Conservation (phyloP, 30 jellyfish, hydroid and myxozoan genomes). For the Hydractinia echinata region DNA sequence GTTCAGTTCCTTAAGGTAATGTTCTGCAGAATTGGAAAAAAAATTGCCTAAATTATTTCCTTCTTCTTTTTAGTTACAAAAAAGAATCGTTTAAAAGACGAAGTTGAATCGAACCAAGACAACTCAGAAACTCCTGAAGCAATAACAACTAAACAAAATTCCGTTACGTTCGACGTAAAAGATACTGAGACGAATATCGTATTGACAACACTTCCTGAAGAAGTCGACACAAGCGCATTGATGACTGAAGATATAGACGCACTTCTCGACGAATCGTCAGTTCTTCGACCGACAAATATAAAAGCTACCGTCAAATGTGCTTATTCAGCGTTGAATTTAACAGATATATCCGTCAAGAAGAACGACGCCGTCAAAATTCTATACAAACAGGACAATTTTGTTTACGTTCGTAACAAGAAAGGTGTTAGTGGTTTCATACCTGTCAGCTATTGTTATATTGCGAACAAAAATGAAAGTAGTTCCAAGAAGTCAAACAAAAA, state of each 20-base stretch:
- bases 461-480: neutral
- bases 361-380: neutral
- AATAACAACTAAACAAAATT: no score
- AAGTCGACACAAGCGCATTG: conserved; percentile 2
- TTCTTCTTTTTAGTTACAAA: no score
- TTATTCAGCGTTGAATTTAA: neutral
- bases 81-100: no score
- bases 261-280: neutral
- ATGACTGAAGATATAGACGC: neutral
- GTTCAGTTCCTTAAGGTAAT: no score
- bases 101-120: no score
- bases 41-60: no score
- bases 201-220: neutral
- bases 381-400: neutral
- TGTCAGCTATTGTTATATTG: neutral
- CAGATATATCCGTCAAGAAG: conserved; percentile 13
- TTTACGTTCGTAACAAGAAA: neutral
- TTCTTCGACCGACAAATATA: neutral
- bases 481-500: no score
- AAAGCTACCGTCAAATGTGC: neutral
- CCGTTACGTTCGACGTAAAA: no score
- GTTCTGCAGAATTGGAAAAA: no score
- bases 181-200: no score
- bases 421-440: conserved; percentile 13
- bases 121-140: no score